Evolutionary conservation across 2,888 invertebrate genomes (phyloP).

Genomic region (Machimus rusticus): DNA sequence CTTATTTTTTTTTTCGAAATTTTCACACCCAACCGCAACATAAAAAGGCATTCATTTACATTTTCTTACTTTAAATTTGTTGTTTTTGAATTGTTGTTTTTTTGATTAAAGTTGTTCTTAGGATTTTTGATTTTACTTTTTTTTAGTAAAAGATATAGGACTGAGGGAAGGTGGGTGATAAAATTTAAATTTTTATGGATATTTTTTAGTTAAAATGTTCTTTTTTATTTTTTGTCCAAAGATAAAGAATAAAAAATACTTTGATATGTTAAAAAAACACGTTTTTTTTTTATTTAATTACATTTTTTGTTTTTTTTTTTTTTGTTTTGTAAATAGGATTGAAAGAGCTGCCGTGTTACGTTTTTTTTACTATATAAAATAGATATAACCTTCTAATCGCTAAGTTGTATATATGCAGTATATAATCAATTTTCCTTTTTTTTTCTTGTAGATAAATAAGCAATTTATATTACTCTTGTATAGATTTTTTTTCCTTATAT

Average conservation of each 20-base stretch:
- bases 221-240: background rate
- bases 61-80: too few relatives aligned
- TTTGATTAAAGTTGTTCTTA: too few relatives aligned
- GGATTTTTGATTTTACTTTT: too few relatives aligned
- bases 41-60: background rate
- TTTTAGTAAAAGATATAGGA: too few relatives aligned
- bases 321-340: conserved; percentile 32
- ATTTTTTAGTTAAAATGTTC: background rate
- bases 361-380: background rate
- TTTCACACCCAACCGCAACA: background rate
- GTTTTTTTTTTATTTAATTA: background rate
- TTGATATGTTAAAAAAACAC: background rate
- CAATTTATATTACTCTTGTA: background rate
- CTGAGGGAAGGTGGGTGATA: too few relatives aligned
- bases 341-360: conserved; percentile 36
- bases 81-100: too few relatives aligned
- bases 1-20: background rate
- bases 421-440: background rate
- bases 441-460: conserved; percentile 13
- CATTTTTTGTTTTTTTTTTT: background rate
- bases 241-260: background rate
- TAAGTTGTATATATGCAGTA: conserved; percentile 1
- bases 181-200: too few relatives aligned
- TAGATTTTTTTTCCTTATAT: background rate
- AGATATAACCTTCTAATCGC: background rate